Evolutionary conservation across 92 coral and sea anemone species (phyloP).

Genomic region (Muricea muricata): DNA sequence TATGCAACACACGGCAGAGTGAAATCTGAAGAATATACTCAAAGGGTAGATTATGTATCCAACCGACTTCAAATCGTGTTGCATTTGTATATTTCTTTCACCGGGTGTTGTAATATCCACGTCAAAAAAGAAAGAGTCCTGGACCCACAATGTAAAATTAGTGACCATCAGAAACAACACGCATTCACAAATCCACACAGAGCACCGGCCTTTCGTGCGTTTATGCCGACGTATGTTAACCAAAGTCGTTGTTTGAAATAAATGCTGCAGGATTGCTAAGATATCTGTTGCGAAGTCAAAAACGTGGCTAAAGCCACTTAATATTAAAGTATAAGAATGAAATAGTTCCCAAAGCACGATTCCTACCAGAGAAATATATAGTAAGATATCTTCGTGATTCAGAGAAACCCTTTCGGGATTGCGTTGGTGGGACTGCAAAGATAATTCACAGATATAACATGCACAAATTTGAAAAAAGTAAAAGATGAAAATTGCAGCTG

Average conservation of each 20-base stretch:
- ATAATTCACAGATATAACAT: not conserved
- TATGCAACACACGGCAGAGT: not conserved
- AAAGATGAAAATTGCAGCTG: not conserved
- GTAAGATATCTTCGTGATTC: not conserved
- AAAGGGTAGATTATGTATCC: not conserved
- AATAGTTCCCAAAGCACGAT: conserved; percentile 14
- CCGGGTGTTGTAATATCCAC: conserved; percentile 4
- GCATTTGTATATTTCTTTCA: not conserved
- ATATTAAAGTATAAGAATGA: not conserved
- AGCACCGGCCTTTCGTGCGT: not conserved
- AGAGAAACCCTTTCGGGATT: not conserved
- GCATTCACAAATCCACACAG: not conserved
- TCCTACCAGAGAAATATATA: not conserved
- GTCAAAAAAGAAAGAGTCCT: not conserved
- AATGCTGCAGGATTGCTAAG: not conserved
- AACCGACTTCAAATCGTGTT: not conserved
- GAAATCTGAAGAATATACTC: not conserved
- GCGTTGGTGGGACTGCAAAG: not conserved
- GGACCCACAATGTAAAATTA: not conserved
- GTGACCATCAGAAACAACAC: not conserved
- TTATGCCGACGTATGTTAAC: not conserved
- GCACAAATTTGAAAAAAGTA: not conserved
- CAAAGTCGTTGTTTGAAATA: not conserved
- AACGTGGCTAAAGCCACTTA: not conserved
- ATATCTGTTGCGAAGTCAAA: not conserved